Evolutionary conservation across 2,113 vertebrate species (phyloP).

Genomic region (Forbesichthys papilliferus): DNA sequence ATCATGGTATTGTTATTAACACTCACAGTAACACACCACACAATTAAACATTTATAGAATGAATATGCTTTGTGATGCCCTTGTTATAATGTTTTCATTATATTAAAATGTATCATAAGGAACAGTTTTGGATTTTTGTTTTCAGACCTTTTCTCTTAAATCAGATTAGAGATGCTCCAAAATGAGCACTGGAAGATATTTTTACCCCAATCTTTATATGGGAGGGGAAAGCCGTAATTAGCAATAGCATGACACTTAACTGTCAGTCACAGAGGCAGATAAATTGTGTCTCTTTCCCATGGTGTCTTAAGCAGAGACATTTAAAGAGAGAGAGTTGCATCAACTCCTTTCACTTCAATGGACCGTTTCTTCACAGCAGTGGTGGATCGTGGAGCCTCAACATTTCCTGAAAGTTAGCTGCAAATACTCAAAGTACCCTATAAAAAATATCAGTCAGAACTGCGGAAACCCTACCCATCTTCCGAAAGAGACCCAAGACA

Average conservation of each 20-base stretch:
- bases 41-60: no score
- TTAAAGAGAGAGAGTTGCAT: neutral
- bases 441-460: neutral
- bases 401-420: no score
- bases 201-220: conserved; percentile 59
- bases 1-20: no score
- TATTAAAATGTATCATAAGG: neutral
- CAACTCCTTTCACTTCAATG: no score
- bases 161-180: neutral
- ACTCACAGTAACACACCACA: no score
- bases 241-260: conserved; percentile 50
- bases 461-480: no score
- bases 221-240: conserved; percentile 66
- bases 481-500: no score
- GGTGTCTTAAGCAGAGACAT: conserved; percentile 15
- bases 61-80: no score
- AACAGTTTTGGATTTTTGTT: neutral
- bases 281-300: conserved; percentile 47
- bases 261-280: conserved; percentile 62
- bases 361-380: no score
- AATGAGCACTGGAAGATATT: neutral
- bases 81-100: no score
- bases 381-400: no score
- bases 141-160: neutral
- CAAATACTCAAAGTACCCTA: no score